phyloP scores from a whole-genome alignment of 2,888 invertebrate genomes.

The Pherbina coryleti region DNA sequence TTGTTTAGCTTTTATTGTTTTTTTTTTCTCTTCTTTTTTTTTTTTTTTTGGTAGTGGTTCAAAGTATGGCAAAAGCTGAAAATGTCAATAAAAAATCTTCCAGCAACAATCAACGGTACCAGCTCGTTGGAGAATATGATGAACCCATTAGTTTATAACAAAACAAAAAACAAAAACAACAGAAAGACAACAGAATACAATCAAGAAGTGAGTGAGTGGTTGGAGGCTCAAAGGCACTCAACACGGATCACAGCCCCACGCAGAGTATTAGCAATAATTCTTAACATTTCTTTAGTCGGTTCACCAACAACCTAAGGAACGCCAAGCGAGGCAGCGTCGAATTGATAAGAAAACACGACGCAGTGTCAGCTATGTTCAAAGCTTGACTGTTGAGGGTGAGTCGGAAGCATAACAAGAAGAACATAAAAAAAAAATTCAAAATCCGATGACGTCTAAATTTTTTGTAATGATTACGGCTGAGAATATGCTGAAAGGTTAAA shows the following conservation, averaged over 20 bases:
- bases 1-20: conserved; percentile 6
- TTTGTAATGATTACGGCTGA: conserved; percentile 19
- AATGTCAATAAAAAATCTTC: conserved; percentile 25
- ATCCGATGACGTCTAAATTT: conserved; percentile 32
- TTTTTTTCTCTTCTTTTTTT: too few species aligned
- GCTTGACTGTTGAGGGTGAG: not conserved
- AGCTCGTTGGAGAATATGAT: conserved; percentile 3
- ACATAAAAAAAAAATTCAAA: not conserved
- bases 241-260: not conserved
- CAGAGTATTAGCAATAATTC: conserved; percentile 14
- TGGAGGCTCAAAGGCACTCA: not conserved
- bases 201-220: not conserved
- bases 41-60: not conserved
- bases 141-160: conserved; percentile 30
- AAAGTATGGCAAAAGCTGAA: not conserved
- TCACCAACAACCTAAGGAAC: not conserved
- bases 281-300: conserved; percentile 1
- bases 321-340: not conserved
- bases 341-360: conserved; percentile 12
- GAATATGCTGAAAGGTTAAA: conserved; percentile 2
- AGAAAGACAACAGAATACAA: not conserved
- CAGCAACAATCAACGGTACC: not conserved
- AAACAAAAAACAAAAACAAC: not conserved
- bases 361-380: not conserved
- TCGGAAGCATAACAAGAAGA: not conserved